A percentile compares a stretch with the other conserved stretches of the same genome.
phyloP scores from a whole-genome alignment of 2,797 vertebrate genomes.

The Dicrostonyx torquatus region DNA sequence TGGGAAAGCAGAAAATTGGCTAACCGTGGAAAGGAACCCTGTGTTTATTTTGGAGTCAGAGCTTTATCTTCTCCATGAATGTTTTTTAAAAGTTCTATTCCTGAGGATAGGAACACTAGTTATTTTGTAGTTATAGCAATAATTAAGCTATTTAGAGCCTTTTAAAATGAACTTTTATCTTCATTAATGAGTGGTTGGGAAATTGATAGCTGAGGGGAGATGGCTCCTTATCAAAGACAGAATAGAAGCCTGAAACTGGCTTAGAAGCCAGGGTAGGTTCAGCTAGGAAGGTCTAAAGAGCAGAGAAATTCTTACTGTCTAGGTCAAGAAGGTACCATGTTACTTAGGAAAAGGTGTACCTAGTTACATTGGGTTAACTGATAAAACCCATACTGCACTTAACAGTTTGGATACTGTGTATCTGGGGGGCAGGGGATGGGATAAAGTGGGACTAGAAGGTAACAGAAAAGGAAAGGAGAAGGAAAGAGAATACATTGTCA shows the following conservation, averaged over 20 bases:
- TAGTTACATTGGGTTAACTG: conserved; percentile 44
- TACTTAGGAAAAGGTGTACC: conserved; percentile 7
- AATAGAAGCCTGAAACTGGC: neutral
- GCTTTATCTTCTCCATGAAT: neutral
- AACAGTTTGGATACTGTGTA: neutral
- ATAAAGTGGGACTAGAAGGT: neutral
- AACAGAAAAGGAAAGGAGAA: neutral
- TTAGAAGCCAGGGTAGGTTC: neutral
- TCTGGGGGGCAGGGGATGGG: neutral
- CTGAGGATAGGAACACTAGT: neutral
- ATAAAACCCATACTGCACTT: conserved; percentile 6
- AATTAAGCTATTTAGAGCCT: neutral
- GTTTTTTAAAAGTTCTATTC: neutral
- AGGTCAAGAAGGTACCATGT: neutral
- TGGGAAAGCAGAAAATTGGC: neutral
- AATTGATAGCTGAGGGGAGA: neutral
- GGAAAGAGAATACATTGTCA: neutral
- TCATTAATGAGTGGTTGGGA: neutral
- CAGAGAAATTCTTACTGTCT: conserved; percentile 2
- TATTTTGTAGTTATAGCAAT: conserved; percentile 19
- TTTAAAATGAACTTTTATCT: neutral
- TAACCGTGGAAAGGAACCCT: neutral
- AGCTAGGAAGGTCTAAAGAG: neutral
- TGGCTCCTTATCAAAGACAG: neutral
- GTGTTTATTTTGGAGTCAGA: conserved; percentile 31